Percentiles rank a stretch among this genome's conserved stretches.
These are phyloP conservation scores for Hippolais icterina DNA, from an alignment of 2,113 vertebrate genomes.

Conservation along the genomic window DNA sequence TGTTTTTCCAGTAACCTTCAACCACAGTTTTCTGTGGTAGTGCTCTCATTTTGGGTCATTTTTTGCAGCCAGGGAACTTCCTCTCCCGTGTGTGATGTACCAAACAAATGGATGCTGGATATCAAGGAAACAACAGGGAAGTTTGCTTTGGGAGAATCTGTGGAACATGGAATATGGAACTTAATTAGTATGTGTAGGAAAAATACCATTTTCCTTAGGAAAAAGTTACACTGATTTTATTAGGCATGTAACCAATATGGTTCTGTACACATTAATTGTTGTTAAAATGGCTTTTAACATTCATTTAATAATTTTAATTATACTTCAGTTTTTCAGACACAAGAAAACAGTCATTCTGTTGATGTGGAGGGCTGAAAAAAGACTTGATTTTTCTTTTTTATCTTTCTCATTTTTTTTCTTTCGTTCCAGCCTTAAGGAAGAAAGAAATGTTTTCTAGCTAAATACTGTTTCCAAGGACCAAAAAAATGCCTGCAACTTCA, in stretches of 20 bases:
- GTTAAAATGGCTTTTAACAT: background rate
- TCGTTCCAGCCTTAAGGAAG: background rate
- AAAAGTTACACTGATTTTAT: background rate
- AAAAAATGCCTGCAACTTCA: background rate
- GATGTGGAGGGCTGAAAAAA: background rate
- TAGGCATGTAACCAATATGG: background rate
- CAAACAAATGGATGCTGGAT: background rate
- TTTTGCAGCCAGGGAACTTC: background rate
- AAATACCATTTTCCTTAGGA: background rate
- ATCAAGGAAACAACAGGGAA: background rate
- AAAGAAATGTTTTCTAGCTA: background rate
- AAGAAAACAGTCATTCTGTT: background rate
- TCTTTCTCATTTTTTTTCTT: background rate
- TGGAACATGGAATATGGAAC: background rate
- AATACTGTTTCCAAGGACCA: background rate
- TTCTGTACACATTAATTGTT: background rate
- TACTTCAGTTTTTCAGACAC: background rate
- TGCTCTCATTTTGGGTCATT: background rate
- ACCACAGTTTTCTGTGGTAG: background rate
- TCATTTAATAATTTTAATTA: background rate
- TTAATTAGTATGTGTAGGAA: background rate
- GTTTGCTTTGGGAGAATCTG: background rate
- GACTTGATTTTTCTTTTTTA: background rate
- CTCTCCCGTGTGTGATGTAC: accelerated
- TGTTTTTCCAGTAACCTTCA: background rate